Conservation (phyloP, 2,888 invertebrate genomes). For the Eupithecia subfuscata region DNA sequence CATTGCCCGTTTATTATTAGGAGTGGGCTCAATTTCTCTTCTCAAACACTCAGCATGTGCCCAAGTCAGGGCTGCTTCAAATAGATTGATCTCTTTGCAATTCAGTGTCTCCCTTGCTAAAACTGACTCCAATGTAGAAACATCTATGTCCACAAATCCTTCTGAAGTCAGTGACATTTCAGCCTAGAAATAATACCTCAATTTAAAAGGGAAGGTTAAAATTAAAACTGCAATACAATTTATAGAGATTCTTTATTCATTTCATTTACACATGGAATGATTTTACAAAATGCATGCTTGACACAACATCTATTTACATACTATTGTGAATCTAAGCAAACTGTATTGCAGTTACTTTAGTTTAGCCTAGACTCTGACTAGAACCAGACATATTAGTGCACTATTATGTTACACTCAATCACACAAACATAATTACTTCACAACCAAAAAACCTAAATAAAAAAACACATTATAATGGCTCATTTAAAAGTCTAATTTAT, state of each 20-base stretch:
- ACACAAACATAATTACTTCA: slow-evolving; percentile 61
- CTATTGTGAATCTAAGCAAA: slow-evolving; percentile 60
- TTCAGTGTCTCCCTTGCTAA: slow-evolving; percentile 96
- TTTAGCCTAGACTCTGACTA: slow-evolving; percentile 59
- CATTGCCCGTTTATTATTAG: slow-evolving; percentile 90
- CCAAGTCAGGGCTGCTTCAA: slow-evolving; percentile 97
- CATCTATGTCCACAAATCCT: slow-evolving; percentile 98
- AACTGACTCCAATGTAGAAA: slow-evolving; percentile 95
- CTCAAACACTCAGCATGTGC: slow-evolving; percentile 95
- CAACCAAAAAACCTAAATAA: slow-evolving; percentile 70
- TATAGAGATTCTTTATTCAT: slow-evolving; percentile 75
- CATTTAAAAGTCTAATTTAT: slow-evolving; percentile 39
- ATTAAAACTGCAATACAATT: slow-evolving; percentile 85
- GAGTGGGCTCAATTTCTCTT: slow-evolving; percentile 91
- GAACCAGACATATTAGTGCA: slow-evolving; percentile 45
- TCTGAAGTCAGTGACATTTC: slow-evolving; percentile 98
- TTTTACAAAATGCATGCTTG: slow-evolving; percentile 67
- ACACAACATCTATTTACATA: slow-evolving; percentile 61
- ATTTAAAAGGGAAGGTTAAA: slow-evolving; percentile 56
- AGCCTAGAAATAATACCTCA: slow-evolving; percentile 85
- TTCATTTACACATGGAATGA: slow-evolving; percentile 62
- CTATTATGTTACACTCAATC: slow-evolving; percentile 43
- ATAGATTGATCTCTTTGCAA: slow-evolving; percentile 95
- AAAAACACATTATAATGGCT: slow-evolving; percentile 56
- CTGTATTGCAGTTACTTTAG: slow-evolving; percentile 78